Evolutionary conservation across 2,113 vertebrate genomes (phyloP).

Genomic region (Pseudolaguvia tuberculata): DNA sequence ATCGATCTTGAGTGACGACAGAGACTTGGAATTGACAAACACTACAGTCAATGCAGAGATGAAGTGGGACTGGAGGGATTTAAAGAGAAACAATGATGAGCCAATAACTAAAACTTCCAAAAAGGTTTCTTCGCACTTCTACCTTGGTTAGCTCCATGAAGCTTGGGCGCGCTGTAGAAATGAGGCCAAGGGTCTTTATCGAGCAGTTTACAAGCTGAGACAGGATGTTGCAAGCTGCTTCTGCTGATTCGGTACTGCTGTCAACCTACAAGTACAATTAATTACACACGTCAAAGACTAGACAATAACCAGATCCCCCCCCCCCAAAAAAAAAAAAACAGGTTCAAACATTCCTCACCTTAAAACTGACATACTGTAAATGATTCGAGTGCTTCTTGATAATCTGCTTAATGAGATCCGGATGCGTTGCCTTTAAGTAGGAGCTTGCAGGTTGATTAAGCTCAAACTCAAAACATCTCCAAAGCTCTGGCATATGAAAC

Average conservation of each 20-base stretch:
- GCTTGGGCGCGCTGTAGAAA: constrained; percentile 95
- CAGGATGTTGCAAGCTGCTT: constrained; percentile 83
- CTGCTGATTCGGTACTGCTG: constrained; percentile 94
- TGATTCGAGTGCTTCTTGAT: constrained; percentile 95
- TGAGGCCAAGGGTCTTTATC: constrained; percentile 82
- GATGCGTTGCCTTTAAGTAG: constrained; percentile 91
- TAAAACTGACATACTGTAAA: constrained; percentile 96
- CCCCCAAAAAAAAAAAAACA: neutral
- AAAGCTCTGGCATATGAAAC: constrained; percentile 97
- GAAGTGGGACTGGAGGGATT: constrained; percentile 65
- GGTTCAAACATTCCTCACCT: constrained; percentile 66
- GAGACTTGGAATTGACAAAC: constrained; percentile 96
- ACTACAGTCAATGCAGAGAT: constrained; percentile 96
- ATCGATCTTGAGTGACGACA: constrained; percentile 94
- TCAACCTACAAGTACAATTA: constrained; percentile 78
- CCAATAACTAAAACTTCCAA: neutral
- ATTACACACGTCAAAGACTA: neutral
- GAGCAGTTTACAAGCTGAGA: constrained; percentile 86
- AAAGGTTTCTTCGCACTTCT: constrained; percentile 25
- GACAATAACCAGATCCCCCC: neutral
- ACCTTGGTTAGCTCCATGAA: constrained; percentile 99
- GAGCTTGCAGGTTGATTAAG: constrained; percentile 92
- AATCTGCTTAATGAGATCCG: constrained; percentile 95
- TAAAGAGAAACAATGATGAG: constrained; percentile 6
- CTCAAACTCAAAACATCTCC: constrained; percentile 97